phyloP scores from a whole-genome alignment of 2,888 invertebrate genomes.

The Sphaeridia pumilis region DNA sequence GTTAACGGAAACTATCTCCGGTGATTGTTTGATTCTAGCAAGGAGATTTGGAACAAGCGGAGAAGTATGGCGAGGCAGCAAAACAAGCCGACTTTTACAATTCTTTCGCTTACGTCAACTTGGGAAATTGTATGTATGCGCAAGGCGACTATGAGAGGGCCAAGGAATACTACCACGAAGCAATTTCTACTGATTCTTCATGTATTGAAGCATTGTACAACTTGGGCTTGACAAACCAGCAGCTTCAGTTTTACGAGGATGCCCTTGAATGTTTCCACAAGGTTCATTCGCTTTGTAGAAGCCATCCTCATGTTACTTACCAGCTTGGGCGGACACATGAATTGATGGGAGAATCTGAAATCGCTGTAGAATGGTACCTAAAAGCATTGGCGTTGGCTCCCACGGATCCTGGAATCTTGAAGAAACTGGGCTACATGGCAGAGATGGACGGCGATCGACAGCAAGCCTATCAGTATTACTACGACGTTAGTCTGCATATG shows the following conservation, averaged over 20 bases:
- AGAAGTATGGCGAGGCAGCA: constrained; percentile 60
- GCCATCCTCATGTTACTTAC: constrained; percentile 61
- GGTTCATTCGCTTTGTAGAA: constrained; percentile 45
- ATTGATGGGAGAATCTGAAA: constrained; percentile 47
- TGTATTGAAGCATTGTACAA: constrained; percentile 77
- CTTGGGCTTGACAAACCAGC: constrained; percentile 60
- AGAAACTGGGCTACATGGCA: constrained; percentile 79
- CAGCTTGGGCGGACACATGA: constrained; percentile 70
- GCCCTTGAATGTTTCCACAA: constrained; percentile 70
- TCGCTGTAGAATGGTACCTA: constrained; percentile 50
- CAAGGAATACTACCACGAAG: constrained; percentile 57
- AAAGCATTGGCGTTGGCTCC: constrained; percentile 71
- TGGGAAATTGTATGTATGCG: constrained; percentile 64
- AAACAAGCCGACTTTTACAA: constrained; percentile 63
- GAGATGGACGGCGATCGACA: constrained; percentile 83
- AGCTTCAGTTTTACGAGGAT: constrained; percentile 55
- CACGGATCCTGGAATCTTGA: constrained; percentile 78
- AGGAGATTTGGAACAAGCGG: constrained; percentile 65
- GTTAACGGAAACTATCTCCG: no score
- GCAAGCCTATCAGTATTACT: constrained; percentile 71
- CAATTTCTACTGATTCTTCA: constrained; percentile 64
- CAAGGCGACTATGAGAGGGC: constrained; percentile 59
- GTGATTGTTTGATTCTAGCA: constrained; percentile 48
- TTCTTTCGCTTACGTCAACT: constrained; percentile 70
- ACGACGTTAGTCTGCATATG: constrained; percentile 48